phyloP scores from a whole-genome alignment of 2,888 invertebrate species.

The Brachycybe producta region DNA sequence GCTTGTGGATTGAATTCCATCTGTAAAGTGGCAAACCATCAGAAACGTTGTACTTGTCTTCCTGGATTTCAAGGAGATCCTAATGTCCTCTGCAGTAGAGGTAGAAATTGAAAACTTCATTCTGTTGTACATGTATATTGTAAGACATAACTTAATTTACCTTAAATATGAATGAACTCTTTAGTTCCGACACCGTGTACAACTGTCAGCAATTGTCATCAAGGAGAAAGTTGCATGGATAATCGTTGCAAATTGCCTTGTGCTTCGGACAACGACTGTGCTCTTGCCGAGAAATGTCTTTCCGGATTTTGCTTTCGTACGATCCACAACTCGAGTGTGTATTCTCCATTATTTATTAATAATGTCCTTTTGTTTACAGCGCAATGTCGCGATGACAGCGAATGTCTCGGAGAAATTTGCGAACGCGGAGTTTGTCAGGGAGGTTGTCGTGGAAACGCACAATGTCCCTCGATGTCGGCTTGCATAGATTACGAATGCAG shows the following conservation, averaged over 20 bases:
- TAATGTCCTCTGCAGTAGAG: constrained; percentile 49
- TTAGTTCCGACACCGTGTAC: constrained; percentile 43
- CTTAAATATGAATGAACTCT: background rate
- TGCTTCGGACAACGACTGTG: constrained; percentile 49
- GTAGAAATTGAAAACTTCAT: constrained; percentile 14
- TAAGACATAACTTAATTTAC: background rate
- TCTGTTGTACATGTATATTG: constrained; percentile 2
- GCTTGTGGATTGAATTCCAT: constrained; percentile 77
- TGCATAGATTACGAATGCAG: constrained; percentile 67
- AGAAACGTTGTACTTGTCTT: constrained; percentile 60
- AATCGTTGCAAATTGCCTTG: constrained; percentile 63
- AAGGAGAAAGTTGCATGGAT: constrained; percentile 62
- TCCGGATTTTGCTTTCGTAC: constrained; percentile 23
- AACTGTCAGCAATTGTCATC: constrained; percentile 54
- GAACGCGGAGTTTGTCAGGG: constrained; percentile 67
- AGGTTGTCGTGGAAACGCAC: constrained; percentile 67
- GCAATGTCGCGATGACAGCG: constrained; percentile 50
- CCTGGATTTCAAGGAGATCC: constrained; percentile 59
- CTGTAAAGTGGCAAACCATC: constrained; percentile 56
- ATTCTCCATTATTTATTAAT: background rate
- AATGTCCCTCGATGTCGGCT: constrained; percentile 56
- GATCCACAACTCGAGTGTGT: constrained; percentile 3
- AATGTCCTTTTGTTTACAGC: constrained; percentile 7
- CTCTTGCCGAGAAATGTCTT: constrained; percentile 32
- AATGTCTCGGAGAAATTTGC: constrained; percentile 73